Evolutionary conservation across 2,797 vertebrate genomes (phyloP).

Genomic region (Enteromius anoplus): DNA sequence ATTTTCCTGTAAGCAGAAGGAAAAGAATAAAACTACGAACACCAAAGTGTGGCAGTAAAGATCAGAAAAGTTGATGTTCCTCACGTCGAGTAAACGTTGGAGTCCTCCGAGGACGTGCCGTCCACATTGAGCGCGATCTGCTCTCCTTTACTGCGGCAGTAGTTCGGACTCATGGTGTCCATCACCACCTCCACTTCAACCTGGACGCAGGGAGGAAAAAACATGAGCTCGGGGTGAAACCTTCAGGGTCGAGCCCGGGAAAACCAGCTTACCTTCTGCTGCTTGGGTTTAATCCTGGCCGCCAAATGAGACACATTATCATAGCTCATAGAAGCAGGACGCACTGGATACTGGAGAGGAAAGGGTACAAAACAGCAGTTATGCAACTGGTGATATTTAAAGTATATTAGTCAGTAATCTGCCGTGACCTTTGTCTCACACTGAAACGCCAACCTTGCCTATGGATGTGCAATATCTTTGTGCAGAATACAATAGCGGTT

Average conservation of each 20-base stretch:
- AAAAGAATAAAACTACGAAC: not conserved
- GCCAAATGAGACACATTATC: slow-evolving; percentile 88
- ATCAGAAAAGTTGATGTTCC: slow-evolving; percentile 58
- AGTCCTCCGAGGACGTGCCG: slow-evolving; percentile 85
- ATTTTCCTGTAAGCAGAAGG: slow-evolving; percentile 82
- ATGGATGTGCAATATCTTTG: not conserved
- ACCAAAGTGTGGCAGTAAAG: not conserved
- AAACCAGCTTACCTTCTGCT: slow-evolving; percentile 84
- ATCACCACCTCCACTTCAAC: slow-evolving; percentile 95
- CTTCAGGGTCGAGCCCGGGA: not conserved
- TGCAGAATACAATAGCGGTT: not conserved
- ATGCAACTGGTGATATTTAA: not conserved
- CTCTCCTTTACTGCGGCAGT: slow-evolving; percentile 97
- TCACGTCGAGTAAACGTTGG: slow-evolving; percentile 89
- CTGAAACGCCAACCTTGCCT: not conserved
- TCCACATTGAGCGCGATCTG: slow-evolving; percentile 98
- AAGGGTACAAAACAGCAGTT: not conserved
- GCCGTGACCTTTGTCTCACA: not conserved
- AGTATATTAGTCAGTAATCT: not conserved
- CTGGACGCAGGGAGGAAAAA: slow-evolving; percentile 66
- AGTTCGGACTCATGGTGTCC: slow-evolving; percentile 92
- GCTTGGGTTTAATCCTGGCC: slow-evolving; percentile 96
- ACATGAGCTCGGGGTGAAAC: not conserved
- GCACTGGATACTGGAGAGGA: slow-evolving; percentile 88
- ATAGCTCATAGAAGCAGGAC: slow-evolving; percentile 91